phyloP scores from a whole-genome alignment of 2,113 vertebrate species.

The Crotalus tigris region DNA sequence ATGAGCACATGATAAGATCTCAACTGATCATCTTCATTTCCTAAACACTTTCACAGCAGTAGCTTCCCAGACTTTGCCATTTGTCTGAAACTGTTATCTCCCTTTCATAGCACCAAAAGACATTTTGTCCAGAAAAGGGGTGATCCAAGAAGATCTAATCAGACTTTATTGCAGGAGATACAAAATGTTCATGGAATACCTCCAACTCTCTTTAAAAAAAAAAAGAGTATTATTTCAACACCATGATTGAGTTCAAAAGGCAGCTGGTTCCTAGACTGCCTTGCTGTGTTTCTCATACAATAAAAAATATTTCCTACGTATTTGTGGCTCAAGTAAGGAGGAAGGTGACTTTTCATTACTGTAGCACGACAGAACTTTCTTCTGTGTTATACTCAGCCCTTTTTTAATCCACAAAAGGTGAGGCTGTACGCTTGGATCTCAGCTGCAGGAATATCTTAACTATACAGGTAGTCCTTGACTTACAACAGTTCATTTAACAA shows the following conservation, averaged over 20 bases:
- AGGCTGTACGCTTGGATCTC: conserved; percentile 67
- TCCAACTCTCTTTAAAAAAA: conserved; percentile 57
- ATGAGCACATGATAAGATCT: conserved; percentile 42
- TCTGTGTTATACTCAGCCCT: conserved; percentile 76
- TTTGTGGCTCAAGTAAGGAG: conserved; percentile 61
- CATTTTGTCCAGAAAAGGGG: conserved; percentile 17
- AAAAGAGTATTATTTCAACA: conserved; percentile 52
- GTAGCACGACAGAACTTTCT: conserved; percentile 70
- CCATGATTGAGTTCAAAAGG: conserved; percentile 74
- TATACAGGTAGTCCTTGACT: no score
- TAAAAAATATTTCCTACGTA: conserved; percentile 83
- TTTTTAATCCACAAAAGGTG: conserved; percentile 73
- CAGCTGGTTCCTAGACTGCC: conserved; percentile 59
- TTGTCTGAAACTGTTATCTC: conserved; percentile 66
- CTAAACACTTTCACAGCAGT: conserved; percentile 50
- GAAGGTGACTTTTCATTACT: conserved; percentile 64
- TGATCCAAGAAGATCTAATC: conserved; percentile 76
- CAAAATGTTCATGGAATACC: conserved; percentile 50
- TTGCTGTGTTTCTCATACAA: conserved; percentile 68
- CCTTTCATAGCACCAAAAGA: conserved; percentile 53
- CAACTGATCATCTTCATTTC: conserved; percentile 60
- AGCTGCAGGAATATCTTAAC: conserved; percentile 17
- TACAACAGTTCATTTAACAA: no score
- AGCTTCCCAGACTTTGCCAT: conserved; percentile 59
- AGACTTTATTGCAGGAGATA: conserved; percentile 86